phyloP scores from a whole-genome alignment of 2,113 vertebrate species.

The Lipophrys pholis region DNA sequence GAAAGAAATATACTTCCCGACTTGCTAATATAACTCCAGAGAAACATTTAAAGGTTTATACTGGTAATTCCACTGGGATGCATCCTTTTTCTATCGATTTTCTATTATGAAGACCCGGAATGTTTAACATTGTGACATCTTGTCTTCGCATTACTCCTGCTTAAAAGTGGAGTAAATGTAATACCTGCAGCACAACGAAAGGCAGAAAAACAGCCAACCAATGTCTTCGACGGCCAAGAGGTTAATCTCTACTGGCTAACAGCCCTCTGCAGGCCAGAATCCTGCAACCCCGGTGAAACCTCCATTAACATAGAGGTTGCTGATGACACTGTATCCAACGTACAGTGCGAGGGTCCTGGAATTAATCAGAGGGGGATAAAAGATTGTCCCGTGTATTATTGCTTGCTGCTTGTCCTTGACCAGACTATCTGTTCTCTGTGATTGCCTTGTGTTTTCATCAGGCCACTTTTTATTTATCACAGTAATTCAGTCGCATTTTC shows the following conservation, averaged over 20 bases:
- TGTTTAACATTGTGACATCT: not conserved
- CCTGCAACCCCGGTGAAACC: conserved; percentile 55
- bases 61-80: not conserved
- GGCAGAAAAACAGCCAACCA: conserved; percentile 41
- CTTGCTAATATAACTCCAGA: not conserved
- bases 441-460: conserved; percentile 69
- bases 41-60: not conserved
- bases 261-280: conserved; percentile 38
- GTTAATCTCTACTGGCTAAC: conserved; percentile 54
- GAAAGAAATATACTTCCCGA: not conserved
- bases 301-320: conserved; percentile 68
- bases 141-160: not conserved
- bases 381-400: conserved; percentile 65
- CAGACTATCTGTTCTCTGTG: conserved; percentile 58
- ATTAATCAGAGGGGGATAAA: conserved; percentile 77
- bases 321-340: conserved; percentile 62
- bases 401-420: conserved; percentile 65
- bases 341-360: conserved; percentile 53
- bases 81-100: conserved; percentile 16
- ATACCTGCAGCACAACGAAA: conserved; percentile 31
- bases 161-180: conserved; percentile 24
- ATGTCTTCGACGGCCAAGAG: conserved; percentile 37
- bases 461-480: conserved; percentile 59
- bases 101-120: not conserved
- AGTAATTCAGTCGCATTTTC: conserved; percentile 63